A percentile compares a stretch with the other conserved stretches of the same genome.
phyloP scores from a whole-genome alignment of 2,113 vertebrate species.

The Pontoporia blainvillei region DNA sequence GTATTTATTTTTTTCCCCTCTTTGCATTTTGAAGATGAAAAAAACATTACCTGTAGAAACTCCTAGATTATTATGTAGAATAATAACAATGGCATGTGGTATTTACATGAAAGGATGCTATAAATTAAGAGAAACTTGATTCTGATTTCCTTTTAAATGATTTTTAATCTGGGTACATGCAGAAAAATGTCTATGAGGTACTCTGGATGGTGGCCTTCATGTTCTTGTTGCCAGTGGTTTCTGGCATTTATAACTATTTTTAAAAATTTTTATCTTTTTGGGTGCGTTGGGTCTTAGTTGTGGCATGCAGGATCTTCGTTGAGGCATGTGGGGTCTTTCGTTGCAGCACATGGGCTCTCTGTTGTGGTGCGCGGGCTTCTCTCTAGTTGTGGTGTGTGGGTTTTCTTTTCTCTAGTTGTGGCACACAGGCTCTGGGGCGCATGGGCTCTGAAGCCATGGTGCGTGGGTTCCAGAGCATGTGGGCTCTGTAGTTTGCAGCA shows the following conservation, averaged over 20 bases:
- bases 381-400: too few species aligned
- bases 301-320: too few species aligned
- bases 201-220: background rate
- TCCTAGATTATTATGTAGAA: background rate
- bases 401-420: too few species aligned
- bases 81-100: background rate
- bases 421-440: too few species aligned
- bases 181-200: conserved; percentile 29
- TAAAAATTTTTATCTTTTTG: too few species aligned
- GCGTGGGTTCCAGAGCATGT: too few species aligned
- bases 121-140: background rate
- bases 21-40: background rate
- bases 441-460: too few species aligned
- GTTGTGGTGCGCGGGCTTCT: too few species aligned
- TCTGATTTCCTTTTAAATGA: background rate
- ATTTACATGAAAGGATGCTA: background rate
- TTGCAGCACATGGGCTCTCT: too few species aligned
- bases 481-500: too few species aligned
- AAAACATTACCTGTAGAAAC: background rate
- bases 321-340: too few species aligned
- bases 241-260: background rate
- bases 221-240: conserved; percentile 23
- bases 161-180: background rate
- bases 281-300: too few species aligned
- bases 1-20: background rate